These are phyloP conservation scores for Kuschelorhynchus macadamiae DNA, from an alignment of 2,888 invertebrate species.

Conservation along the genomic window DNA sequence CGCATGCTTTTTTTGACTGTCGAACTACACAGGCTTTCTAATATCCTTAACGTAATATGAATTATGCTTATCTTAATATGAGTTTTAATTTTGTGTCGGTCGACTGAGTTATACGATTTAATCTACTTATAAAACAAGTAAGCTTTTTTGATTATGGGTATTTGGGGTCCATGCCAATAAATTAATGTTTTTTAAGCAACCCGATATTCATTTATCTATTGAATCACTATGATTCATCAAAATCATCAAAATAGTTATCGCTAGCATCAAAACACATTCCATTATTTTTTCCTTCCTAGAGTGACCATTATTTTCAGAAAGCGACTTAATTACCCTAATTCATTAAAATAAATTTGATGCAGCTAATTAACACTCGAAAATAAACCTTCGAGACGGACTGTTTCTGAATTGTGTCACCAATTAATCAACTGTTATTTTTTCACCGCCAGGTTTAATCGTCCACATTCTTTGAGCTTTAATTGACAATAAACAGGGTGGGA, in stretches of 20 bases:
- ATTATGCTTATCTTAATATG: no score
- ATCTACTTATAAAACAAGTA: no score
- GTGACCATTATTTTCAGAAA: constrained; percentile 4
- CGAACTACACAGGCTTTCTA: no score
- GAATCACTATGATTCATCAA: no score
- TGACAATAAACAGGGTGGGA: constrained; percentile 27
- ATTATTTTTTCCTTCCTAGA: constrained; percentile 13
- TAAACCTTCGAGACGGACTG: constrained; percentile 34
- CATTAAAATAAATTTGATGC: constrained; percentile 40
- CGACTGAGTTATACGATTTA: no score
- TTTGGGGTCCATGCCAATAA: no score
- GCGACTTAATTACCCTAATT: constrained; percentile 33
- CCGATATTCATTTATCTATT: no score
- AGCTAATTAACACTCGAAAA: constrained; percentile 39
- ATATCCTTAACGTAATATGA: no score
- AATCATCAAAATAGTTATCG: background rate
- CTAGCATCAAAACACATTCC: constrained; percentile 20
- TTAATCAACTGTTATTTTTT: constrained; percentile 40
- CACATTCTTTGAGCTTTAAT: constrained; percentile 38
- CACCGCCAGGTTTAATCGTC: constrained; percentile 27
- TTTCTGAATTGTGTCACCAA: constrained; percentile 40
- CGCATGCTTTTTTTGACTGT: no score
- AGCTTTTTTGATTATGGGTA: no score
- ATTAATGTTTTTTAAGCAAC: no score
- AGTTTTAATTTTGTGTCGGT: no score